Base-by-base conservation (phyloP, 2,888 invertebrate genomes). In the Calameuta pallipes region DNA sequence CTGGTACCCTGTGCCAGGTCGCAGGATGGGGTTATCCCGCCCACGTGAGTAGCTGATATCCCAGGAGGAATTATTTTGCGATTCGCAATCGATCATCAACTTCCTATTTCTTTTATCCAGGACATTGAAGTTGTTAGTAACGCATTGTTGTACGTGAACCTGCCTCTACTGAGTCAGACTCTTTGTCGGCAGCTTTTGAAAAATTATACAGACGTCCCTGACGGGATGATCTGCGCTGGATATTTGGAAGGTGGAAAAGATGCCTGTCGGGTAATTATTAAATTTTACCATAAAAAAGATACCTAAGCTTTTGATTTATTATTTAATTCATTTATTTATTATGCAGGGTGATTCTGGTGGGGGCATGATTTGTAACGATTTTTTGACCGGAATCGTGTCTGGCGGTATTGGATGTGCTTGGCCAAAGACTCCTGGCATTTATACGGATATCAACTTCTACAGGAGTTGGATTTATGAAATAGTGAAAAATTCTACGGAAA, bases 271-370 rank as follows among this genome's bases (percentile, higher is more conserved):
- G 90, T 90, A 82, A 69, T 76, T 73, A 31, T 34, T 56, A 69
- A 15, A 34, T 13, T 68, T 33, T 30, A 34, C 11, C 13, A 30
- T n/a, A 1, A n/a, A 1, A 34, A n/a, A 15, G 2, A 34, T 75
- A n/a, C 56, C 1, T 9, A 11, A 36, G 4, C 13, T 73, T 4
- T 9, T 31, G 31, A 71, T 71, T 31, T 3, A 31, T 71, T 13
- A 11, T 71, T 31, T 71, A 13, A 15, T 23, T 71, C 3, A 71
- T 31, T 33, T 41, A 74, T 74, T 69, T 76, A 3, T 41, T 70
- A 79, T 77, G 0, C 79, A 91, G 91, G 91, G 91, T 4, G 91
- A 91, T 80, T 91, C 91, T 0, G 91, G 91, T 4, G 90, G 91
- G 33, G 87, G 89, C 1, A 82, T 91, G 82, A 70, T 89, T 1